Conservation (phyloP, 2,797 vertebrate genomes). For the Megalops cyprinoides region DNA sequence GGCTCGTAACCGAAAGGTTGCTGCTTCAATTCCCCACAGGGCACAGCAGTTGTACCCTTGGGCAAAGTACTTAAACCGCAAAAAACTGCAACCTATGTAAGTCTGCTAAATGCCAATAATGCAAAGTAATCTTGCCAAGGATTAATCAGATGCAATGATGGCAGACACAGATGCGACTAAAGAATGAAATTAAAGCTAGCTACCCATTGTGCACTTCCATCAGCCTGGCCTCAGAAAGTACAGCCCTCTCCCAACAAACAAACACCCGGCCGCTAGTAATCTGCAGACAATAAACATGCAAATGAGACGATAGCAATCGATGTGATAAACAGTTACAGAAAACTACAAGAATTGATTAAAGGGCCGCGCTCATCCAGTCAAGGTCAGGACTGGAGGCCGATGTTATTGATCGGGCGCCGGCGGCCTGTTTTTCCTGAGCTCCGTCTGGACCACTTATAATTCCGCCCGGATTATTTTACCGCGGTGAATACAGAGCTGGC, state of each 20-base stretch:
- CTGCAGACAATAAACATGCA: slow-evolving; percentile 61
- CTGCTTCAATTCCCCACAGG: too few species aligned
- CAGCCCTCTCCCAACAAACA: slow-evolving; percentile 12
- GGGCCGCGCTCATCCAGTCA: slow-evolving; percentile 33
- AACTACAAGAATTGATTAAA: slow-evolving; percentile 30
- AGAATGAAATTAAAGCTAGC: too few species aligned
- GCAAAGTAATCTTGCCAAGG: too few species aligned
- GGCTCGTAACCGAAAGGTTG: too few species aligned
- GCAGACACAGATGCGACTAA: too few species aligned
- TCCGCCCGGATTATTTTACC: slow-evolving; percentile 30
- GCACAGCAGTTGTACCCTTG: too few species aligned
- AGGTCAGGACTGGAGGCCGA: slow-evolving; percentile 37
- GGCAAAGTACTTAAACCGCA: too few species aligned
- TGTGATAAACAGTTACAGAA: slow-evolving; percentile 33
- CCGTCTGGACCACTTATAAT: slow-evolving; percentile 29
- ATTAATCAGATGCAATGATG: too few species aligned
- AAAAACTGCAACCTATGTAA: neutral
- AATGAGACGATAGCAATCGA: slow-evolving; percentile 41
- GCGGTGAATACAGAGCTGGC: neutral
- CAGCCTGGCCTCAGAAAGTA: too few species aligned
- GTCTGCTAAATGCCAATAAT: too few species aligned
- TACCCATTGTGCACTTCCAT: too few species aligned
- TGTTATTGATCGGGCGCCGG: slow-evolving; percentile 38
- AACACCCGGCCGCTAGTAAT: slow-evolving; percentile 45
- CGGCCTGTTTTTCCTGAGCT: neutral